Conservation (phyloP, 1,140 invertebrate genomes). For the Danaus plexippus region DNA sequence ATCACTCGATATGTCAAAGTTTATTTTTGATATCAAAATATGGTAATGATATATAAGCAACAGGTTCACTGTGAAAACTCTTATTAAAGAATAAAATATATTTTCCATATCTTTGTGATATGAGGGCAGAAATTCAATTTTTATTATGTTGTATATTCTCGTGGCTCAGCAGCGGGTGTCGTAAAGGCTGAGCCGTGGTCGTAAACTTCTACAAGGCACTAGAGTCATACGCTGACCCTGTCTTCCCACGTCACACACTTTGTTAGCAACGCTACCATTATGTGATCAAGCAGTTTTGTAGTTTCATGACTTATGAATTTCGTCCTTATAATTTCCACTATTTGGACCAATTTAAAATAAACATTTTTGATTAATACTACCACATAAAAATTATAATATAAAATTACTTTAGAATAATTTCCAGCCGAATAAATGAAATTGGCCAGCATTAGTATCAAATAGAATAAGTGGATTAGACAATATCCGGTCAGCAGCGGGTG, state of each 20-base stretch:
- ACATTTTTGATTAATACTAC: too few relatives aligned
- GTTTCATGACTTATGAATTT: slow-evolving; percentile 10
- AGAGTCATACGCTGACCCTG: slow-evolving; percentile 25
- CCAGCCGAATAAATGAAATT: slow-evolving; percentile 8
- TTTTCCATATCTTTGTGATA: too few relatives aligned
- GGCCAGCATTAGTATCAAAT: slow-evolving; percentile 15
- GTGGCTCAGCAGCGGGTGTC: slow-evolving; percentile 26
- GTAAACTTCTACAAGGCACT: slow-evolving; percentile 31
- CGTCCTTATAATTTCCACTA: too few relatives aligned
- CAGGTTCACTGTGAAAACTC: too few relatives aligned
- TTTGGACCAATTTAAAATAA: too few relatives aligned
- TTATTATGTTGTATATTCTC: slow-evolving; percentile 13
- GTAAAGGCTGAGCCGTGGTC: slow-evolving; percentile 27
- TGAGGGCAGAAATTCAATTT: too few relatives aligned
- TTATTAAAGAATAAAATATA: too few relatives aligned
- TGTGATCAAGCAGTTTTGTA: slow-evolving; percentile 5
- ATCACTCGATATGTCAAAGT: too few relatives aligned
- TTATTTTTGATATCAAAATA: too few relatives aligned
- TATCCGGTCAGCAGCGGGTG: slow-evolving; percentile 10
- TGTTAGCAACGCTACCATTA: slow-evolving; percentile 18
- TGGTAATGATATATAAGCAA: too few relatives aligned
- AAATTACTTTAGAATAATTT: background rate
- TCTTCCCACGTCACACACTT: slow-evolving; percentile 15
- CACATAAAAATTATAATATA: too few relatives aligned
- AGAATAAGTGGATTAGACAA: slow-evolving; percentile 21